These are phyloP conservation scores for Cantharis nigra DNA, from an alignment of 2,888 invertebrate species.

Conservation along the genomic window DNA sequence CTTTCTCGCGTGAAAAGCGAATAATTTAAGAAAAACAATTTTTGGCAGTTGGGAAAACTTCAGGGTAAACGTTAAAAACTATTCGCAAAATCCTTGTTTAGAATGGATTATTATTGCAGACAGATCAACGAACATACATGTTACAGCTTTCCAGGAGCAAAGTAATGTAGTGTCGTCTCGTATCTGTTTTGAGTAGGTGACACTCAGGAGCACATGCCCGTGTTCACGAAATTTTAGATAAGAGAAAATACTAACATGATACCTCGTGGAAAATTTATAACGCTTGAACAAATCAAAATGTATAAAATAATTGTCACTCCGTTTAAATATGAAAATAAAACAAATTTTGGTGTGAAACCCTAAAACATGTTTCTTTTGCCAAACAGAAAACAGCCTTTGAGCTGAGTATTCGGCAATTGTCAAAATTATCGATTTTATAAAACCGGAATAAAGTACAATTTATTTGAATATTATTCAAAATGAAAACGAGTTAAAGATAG, in stretches of 20 bases:
- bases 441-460: not conserved
- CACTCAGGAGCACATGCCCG: slow-evolving; percentile 13
- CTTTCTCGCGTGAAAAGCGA: not conserved
- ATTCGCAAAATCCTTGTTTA: not conserved
- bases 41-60: not conserved
- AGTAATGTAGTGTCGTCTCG: slow-evolving; percentile 6
- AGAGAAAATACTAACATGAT: not conserved
- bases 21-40: not conserved
- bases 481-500: not conserved
- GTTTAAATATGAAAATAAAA: not conserved
- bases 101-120: slow-evolving; percentile 13
- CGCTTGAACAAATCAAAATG: not conserved
- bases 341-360: not conserved
- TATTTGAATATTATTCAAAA: not conserved
- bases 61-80: not conserved
- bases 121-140: slow-evolving; percentile 15
- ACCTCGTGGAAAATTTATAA: not conserved
- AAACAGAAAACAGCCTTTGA: not conserved
- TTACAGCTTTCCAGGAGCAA: slow-evolving; percentile 3
- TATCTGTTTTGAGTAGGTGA: slow-evolving; percentile 16
- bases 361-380: not conserved
- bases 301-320: not conserved
- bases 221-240: slow-evolving; percentile 6
- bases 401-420: not conserved
- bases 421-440: not conserved